These are phyloP conservation scores for Platerodrilus igneus DNA, from an alignment of 2,888 invertebrate genomes.

Conservation along the genomic window DNA sequence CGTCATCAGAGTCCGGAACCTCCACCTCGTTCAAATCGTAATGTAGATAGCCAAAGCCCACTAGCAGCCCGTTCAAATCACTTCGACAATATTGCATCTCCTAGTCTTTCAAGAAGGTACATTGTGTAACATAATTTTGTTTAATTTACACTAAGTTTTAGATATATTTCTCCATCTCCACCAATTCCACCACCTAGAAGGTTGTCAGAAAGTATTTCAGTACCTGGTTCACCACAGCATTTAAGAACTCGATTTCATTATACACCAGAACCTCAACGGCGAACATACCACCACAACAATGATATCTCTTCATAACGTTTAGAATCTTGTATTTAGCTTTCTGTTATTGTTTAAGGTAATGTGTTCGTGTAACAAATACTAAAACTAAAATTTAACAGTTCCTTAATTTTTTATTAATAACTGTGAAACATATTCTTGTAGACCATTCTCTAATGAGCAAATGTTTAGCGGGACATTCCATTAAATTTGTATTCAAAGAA, in stretches of 20 bases:
- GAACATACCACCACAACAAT: constrained; percentile 50
- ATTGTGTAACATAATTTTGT: constrained; percentile 10
- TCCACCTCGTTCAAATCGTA: constrained; percentile 51
- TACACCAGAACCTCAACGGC: constrained; percentile 56
- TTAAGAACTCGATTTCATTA: constrained; percentile 59
- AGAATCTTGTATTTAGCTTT: constrained; percentile 17
- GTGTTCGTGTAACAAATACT: no score
- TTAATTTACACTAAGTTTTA: constrained; percentile 31
- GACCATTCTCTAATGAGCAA: no score
- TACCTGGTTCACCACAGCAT: constrained; percentile 67
- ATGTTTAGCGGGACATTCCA: no score
- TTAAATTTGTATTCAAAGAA: no score
- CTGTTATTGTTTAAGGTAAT: background rate
- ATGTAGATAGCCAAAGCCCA: constrained; percentile 48
- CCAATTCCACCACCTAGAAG: constrained; percentile 60
- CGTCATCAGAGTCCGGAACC: constrained; percentile 59
- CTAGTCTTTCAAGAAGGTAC: constrained; percentile 55
- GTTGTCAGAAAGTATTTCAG: constrained; percentile 62
- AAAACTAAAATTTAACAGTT: no score
- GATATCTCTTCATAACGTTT: constrained; percentile 41
- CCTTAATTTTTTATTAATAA: no score
- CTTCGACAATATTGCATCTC: constrained; percentile 53
- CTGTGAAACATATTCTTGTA: no score
- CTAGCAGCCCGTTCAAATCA: constrained; percentile 57
- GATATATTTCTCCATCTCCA: constrained; percentile 58